Evolutionary conservation across 2,888 invertebrate species (phyloP), one percentile per base, ranked within the genome.

Genomic region (Boloria selene): DNA sequence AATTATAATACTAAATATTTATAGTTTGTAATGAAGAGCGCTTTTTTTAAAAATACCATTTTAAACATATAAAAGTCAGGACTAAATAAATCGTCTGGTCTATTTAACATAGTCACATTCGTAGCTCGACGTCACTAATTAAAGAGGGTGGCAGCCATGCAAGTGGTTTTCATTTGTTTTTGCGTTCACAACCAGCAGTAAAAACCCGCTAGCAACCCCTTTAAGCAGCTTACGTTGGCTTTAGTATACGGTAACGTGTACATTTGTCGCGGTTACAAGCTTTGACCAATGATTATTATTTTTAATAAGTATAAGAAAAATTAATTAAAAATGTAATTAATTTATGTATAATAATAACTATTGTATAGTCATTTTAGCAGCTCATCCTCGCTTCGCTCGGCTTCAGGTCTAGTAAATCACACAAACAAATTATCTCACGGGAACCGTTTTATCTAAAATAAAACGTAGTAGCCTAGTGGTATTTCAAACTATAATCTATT

Each of bases 131-230:
- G 72, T 67, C 71, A 73, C 75, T 79, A 77, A 79, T 77, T 77
- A 79, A 78, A 76, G 72, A 72, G 77, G 77, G 77, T 76, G 74
- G 76, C 70, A 72, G 73, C 74, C 73, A 72, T 75, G 74, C 73
- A 73, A 75, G 74, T 74, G 73, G 71, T 69, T 66, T 74, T 72
- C 75, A 71, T 75, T 76, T 74, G 78, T 75, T 75, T 78, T 75
- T 76, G 72, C 74, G 67, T 70, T 67, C 65, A 58, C 69, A 67
- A 64, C 65, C 64, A 61, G 65, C 70, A 65, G 71, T 60, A 72
- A 72, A 74, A 49, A 65, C 52, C 55, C 68, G 70, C 64, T 69
- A 47, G 65, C 68, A 67, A 66, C 69, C 68, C 55, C 68, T 70
- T 65, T 70, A 68, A 70, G 71, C 71, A 61, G 71, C 69, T 70